Conservation (phyloP, 2,113 vertebrate genomes). For the Apteryx mantelli region DNA sequence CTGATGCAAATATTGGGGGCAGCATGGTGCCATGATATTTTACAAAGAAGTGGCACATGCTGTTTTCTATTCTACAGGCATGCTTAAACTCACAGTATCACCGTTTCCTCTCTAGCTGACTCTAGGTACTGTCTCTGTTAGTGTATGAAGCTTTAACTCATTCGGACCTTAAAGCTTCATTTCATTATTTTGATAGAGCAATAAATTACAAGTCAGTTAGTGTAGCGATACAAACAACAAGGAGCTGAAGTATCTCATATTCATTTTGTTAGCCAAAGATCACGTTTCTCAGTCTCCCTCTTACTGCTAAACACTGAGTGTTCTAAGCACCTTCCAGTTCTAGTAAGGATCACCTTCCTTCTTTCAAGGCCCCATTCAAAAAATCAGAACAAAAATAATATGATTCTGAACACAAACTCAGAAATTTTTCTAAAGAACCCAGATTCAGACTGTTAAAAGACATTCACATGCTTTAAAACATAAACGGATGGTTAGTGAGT, state of each 20-base stretch:
- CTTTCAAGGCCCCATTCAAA: neutral
- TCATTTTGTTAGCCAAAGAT: neutral
- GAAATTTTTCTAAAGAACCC: neutral
- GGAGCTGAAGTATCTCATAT: neutral
- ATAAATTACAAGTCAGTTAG: neutral
- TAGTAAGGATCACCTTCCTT: neutral
- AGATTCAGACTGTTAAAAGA: neutral
- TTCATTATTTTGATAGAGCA: neutral
- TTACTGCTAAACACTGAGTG: neutral
- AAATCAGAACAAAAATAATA: neutral
- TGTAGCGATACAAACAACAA: neutral
- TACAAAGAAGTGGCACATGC: neutral
- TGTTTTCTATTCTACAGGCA: neutral
- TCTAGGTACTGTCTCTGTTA: neutral
- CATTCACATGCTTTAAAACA: neutral
- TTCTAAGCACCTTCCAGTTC: neutral
- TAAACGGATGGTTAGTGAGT: rapidly evolving
- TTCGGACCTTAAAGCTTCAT: neutral
- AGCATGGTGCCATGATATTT: rapidly evolving
- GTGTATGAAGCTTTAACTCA: neutral
- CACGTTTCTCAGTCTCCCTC: neutral
- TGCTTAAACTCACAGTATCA: neutral
- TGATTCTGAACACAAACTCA: neutral
- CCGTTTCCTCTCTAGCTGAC: neutral
- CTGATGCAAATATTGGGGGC: neutral